These are phyloP conservation scores for Lasiommata megera DNA, from an alignment of 2,888 invertebrate species.

Conservation along the genomic window DNA sequence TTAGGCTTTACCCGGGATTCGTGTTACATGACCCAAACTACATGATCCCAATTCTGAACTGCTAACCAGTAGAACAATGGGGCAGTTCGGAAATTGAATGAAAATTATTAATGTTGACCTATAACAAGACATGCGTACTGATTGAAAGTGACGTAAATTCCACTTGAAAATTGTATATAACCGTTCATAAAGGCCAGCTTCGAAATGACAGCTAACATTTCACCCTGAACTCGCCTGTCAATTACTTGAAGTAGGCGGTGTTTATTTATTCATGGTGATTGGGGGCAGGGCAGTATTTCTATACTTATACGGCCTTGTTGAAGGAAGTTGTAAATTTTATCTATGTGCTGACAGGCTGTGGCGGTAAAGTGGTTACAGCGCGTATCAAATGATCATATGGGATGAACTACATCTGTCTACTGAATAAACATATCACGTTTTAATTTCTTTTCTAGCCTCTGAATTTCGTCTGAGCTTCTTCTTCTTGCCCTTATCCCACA, in stretches of 20 bases:
- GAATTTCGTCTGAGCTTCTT: no score
- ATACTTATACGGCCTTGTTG: background rate
- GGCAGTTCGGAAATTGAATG: background rate
- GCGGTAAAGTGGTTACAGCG: no score
- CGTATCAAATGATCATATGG: no score
- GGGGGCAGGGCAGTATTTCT: background rate
- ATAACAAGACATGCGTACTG: background rate
- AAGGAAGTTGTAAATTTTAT: background rate
- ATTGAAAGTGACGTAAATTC: constrained; percentile 17
- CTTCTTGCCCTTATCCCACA: no score
- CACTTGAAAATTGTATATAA: constrained; percentile 17
- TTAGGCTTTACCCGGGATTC: no score
- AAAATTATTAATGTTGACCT: background rate
- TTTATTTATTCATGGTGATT: constrained; percentile 25
- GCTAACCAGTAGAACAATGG: no score
- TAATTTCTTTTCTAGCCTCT: no score
- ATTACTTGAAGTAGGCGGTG: constrained; percentile 15
- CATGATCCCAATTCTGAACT: no score
- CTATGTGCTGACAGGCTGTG: background rate
- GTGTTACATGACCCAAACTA: no score
- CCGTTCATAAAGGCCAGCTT: constrained; percentile 15
- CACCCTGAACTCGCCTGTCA: constrained; percentile 19
- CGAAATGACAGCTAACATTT: constrained; percentile 15
- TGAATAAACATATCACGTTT: no score
- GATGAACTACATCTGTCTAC: no score